Conservation (phyloP, 2,888 invertebrate genomes). For the Schizotus pectinicornis region DNA sequence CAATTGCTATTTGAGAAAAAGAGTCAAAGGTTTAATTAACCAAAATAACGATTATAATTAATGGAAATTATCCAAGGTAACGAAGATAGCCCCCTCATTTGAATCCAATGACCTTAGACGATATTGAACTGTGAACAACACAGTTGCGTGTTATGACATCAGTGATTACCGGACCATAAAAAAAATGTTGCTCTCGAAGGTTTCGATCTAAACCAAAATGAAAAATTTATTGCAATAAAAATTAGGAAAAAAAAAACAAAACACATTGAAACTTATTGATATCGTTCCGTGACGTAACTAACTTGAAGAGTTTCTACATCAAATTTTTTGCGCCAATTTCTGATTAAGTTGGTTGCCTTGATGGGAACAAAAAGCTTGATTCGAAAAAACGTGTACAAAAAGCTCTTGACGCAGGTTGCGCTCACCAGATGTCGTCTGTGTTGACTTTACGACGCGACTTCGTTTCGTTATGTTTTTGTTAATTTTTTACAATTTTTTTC, state of each 20-base stretch:
- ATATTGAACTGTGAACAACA: not conserved
- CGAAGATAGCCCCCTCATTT: not conserved
- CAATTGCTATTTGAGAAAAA: too few relatives aligned
- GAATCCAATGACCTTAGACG: constrained; percentile 5
- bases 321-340: not conserved
- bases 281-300: too few relatives aligned
- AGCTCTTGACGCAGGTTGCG: not conserved
- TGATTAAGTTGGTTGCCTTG: not conserved
- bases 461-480: too few relatives aligned
- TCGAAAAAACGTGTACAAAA: not conserved
- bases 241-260: not conserved
- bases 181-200: too few relatives aligned
- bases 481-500: not conserved
- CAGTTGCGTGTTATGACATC: not conserved
- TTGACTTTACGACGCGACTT: not conserved
- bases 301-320: not conserved
- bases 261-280: not conserved
- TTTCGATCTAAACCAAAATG: too few relatives aligned
- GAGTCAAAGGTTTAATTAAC: too few relatives aligned
- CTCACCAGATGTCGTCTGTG: not conserved
- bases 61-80: not conserved
- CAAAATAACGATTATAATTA: too few relatives aligned
- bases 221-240: not conserved
- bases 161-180: not conserved
- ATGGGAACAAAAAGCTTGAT: not conserved